Conservation (phyloP, 2,113 vertebrate species). For the Scortum barcoo region DNA sequence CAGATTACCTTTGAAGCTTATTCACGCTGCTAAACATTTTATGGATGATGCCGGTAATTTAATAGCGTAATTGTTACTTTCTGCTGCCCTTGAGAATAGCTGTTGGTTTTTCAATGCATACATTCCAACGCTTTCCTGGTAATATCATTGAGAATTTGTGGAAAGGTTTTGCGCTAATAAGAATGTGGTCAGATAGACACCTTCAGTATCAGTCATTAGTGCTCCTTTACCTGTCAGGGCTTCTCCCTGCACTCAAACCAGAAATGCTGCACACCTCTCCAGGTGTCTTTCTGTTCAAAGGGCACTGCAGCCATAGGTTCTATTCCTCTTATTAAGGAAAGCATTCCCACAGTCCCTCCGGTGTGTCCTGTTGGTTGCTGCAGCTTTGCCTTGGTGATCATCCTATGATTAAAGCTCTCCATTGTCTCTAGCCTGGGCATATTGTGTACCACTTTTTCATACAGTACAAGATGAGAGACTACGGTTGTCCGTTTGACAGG, state of each 20-base stretch:
- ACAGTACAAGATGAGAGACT: slow-evolving; percentile 60
- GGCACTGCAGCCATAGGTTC: slow-evolving; percentile 59
- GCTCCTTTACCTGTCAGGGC: slow-evolving; percentile 63
- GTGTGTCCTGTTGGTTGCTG: slow-evolving; percentile 62
- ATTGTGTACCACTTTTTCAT: slow-evolving; percentile 47
- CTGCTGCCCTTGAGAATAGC: background rate
- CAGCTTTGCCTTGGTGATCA: slow-evolving; percentile 69
- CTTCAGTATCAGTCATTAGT: slow-evolving; percentile 60
- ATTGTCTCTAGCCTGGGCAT: slow-evolving; percentile 53
- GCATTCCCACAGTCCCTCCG: slow-evolving; percentile 59
- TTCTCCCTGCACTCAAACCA: slow-evolving; percentile 58
- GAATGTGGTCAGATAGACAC: slow-evolving; percentile 17
- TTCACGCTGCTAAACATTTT: background rate
- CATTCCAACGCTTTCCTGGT: background rate
- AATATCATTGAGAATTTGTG: background rate
- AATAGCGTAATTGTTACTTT: background rate
- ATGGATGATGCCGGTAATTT: slow-evolving; percentile 1
- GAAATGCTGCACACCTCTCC: slow-evolving; percentile 60
- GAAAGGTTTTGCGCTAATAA: background rate
- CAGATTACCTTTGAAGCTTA: slow-evolving; percentile 12
- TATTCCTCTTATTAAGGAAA: slow-evolving; percentile 58
- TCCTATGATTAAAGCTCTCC: slow-evolving; percentile 74
- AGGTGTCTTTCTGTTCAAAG: slow-evolving; percentile 76
- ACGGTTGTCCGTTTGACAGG: slow-evolving; percentile 64
- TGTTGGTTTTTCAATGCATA: slow-evolving; percentile 8